phyloP scores from a whole-genome alignment of 1,140 invertebrate genomes.

The Heliconius congener region DNA sequence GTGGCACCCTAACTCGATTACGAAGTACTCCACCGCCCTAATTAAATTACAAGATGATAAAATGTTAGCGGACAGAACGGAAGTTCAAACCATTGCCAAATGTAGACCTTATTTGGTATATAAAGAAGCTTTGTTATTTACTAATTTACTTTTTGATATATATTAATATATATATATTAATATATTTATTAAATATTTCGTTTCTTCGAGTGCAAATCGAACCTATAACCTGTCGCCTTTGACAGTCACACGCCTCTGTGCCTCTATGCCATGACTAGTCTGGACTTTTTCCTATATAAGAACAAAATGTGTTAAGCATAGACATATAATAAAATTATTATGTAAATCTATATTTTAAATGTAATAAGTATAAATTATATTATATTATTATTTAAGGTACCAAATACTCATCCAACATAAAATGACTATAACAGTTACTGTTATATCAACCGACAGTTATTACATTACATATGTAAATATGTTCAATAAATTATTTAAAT shows the following conservation, averaged over 20 bases:
- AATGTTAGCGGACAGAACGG: conserved; percentile 58
- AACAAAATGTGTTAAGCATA: too few species aligned
- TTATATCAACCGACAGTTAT: conserved; percentile 2
- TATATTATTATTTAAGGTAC: not conserved
- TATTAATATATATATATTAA: too few species aligned
- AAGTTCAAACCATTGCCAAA: conserved; percentile 73
- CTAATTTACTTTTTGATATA: not conserved
- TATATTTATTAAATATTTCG: too few species aligned
- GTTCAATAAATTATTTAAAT: conserved; percentile 7
- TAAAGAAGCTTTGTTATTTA: conserved; percentile 41
- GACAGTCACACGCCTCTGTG: too few species aligned
- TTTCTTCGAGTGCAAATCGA: too few species aligned
- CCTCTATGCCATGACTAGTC: too few species aligned
- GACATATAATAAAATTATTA: not conserved
- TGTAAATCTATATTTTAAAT: not conserved
- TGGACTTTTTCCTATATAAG: not conserved
- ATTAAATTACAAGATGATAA: conserved; percentile 56
- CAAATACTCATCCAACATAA: not conserved
- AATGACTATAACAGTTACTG: conserved; percentile 1
- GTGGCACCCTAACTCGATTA: conserved; percentile 31
- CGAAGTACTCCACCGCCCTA: conserved; percentile 46
- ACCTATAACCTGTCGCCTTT: too few species aligned
- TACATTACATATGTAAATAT: not conserved
- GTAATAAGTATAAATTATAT: not conserved
- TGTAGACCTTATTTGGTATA: conserved; percentile 50